A percentile compares a stretch with the other conserved stretches of the same genome.
These are phyloP conservation scores for Glaucomys volans DNA, from an alignment of 2,113 vertebrate genomes.

Conservation along the genomic window DNA sequence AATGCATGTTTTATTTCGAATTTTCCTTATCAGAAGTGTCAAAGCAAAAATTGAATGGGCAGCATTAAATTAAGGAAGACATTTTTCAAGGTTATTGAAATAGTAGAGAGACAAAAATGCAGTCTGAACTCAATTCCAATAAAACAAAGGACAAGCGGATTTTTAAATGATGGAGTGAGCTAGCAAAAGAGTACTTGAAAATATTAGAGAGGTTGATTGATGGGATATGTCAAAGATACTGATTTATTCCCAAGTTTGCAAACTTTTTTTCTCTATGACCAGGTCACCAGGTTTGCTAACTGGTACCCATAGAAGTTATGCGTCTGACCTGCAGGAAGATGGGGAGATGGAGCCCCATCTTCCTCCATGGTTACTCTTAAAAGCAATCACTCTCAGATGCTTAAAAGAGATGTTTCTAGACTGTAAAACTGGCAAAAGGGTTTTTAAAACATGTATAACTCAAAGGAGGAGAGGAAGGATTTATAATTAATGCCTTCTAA, in stretches of 20 bases:
- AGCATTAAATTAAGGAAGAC: not conserved
- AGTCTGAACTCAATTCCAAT: not conserved
- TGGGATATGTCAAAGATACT: not conserved
- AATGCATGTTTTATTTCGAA: not conserved
- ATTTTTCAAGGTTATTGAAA: not conserved
- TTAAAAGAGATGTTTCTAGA: not conserved
- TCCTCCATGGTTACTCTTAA: not conserved
- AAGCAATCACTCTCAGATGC: not conserved
- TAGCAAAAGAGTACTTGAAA: not conserved
- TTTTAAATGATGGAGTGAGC: not conserved
- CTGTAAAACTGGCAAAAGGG: not conserved
- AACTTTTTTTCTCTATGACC: not conserved
- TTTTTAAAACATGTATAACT: constrained; percentile 9
- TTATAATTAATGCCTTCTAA: not conserved
- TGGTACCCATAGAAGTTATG: not conserved
- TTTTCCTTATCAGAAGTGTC: not conserved
- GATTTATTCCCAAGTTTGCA: not conserved
- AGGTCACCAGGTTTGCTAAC: not conserved
- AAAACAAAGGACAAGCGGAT: not conserved
- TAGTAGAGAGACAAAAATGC: not conserved
- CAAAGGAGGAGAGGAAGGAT: not conserved
- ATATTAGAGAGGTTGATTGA: not conserved
- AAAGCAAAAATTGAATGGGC: not conserved
- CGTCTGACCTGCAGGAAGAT: not conserved
- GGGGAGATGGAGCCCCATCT: rapidly evolving